phyloP scores from a whole-genome alignment of 1,140 invertebrate species.

The Sipha flava region DNA sequence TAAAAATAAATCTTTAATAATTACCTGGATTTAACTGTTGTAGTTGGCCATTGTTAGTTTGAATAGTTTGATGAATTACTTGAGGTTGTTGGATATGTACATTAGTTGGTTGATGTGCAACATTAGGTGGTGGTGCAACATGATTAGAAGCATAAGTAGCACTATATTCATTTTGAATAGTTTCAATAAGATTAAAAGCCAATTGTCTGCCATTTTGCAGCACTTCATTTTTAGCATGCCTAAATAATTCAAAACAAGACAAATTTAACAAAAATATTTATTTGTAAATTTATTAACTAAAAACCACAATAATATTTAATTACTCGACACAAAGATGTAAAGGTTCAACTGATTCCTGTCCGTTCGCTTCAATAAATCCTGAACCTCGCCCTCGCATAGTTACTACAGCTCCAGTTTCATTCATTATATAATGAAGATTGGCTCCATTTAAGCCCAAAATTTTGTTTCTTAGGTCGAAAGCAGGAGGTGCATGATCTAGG shows the following conservation, averaged over 20 bases:
- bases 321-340: constrained; percentile 67
- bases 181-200: constrained; percentile 69
- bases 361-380: constrained; percentile 53
- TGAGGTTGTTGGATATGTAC: constrained; percentile 16
- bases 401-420: constrained; percentile 65
- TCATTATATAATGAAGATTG: constrained; percentile 66
- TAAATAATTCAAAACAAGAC: constrained; percentile 38
- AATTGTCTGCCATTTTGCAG: constrained; percentile 63
- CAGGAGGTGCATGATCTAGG: constrained; percentile 63
- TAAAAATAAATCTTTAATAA: background rate
- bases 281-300: background rate
- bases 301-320: constrained; percentile 38
- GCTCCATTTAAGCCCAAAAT: constrained; percentile 61
- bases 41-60: constrained; percentile 21
- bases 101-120: background rate
- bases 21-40: constrained; percentile 22
- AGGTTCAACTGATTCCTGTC: constrained; percentile 64
- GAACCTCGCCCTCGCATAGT: constrained; percentile 62
- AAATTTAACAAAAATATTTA: background rate
- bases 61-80: constrained; percentile 15
- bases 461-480: constrained; percentile 64
- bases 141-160: constrained; percentile 5
- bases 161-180: constrained; percentile 62
- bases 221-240: constrained; percentile 59
- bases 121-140: constrained; percentile 41